Base-by-base conservation (phyloP, 2,888 invertebrate species). In the Cheilosia impressa region DNA sequence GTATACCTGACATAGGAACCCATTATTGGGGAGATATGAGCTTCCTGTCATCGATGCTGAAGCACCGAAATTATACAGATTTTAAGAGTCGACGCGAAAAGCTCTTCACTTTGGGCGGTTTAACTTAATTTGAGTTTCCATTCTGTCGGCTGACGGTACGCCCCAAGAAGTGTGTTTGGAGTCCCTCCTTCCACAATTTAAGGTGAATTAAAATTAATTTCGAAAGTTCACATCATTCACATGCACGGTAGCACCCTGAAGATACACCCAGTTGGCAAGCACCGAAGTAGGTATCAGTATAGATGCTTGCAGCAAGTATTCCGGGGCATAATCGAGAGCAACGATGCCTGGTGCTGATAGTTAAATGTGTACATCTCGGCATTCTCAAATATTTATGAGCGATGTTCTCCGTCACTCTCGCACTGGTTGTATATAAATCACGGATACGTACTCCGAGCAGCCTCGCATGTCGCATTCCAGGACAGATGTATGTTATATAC, bases 361-460 rank as follows among this genome's bases (percentile, higher is more conserved):
- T 24, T 24, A 24, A 34, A 24, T 73, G 34, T 63, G 10, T 41
- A 38, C n/a, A 15, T 55, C 13, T 17, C 5, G n/a, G 19, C 31
- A 45, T 17, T 52, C 43, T 66, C 58, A 76, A 76, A 76, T 76
- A 66, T 66, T 66, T 76, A 76, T 52, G 58, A 52, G 52, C 17
- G 50, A 43, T 62, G 60, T 43, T 19, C 41, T 17, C 17, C 24
- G 34, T 10, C 22, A 1, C 17, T 38, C 38, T 15, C 52, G 6
- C 41, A 24, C 9, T 4, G 5, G 38, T 1, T 38, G 43, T 43
- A 19, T 15, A 31, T 31, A 7, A 31, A 31, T 31, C 31, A 31
- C 1, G 6, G 27, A 27, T 7, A 7, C 2, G 27, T 27, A 66
- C 53, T 63, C 34, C 1, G 41, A 45, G 53, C 62, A 34, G 27